These are phyloP conservation scores for Porites cylindrica DNA, from an alignment of 92 coral and sea anemone species.

Conservation along the genomic window DNA sequence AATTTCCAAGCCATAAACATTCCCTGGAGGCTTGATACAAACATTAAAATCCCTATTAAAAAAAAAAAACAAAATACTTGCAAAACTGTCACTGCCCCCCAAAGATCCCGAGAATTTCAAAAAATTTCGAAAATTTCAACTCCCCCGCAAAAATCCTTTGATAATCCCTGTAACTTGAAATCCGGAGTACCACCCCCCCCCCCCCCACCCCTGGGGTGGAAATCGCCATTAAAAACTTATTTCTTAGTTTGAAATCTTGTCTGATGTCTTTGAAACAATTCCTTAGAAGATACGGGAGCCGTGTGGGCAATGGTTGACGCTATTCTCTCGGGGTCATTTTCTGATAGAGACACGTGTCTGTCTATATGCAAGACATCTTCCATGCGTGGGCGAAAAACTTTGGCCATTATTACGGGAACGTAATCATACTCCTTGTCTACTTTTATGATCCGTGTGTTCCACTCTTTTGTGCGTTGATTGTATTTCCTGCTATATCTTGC, in stretches of 20 bases:
- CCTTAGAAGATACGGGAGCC: constrained; percentile 11
- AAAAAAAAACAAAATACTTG: no score
- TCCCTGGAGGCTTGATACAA: no score
- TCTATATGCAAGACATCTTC: constrained; percentile 27
- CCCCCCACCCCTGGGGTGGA: no score
- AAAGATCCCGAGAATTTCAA: no score
- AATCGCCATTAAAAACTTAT: background rate
- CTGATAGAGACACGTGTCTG: constrained; percentile 27
- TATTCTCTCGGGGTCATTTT: constrained; percentile 36
- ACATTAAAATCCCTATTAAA: no score
- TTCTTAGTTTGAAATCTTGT: constrained; percentile 15
- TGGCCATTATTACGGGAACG: constrained; percentile 51
- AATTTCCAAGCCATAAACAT: no score
- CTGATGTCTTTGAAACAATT: constrained; percentile 26
- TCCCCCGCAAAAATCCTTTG: no score
- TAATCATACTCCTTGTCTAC: constrained; percentile 46
- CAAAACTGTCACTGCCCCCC: no score
- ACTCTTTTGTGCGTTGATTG: constrained; percentile 44
- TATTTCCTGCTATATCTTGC: constrained; percentile 34
- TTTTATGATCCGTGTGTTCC: constrained; percentile 44
- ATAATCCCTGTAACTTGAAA: no score
- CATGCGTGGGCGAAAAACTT: constrained; percentile 25
- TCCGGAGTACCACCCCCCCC: no score
- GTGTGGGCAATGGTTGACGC: constrained; percentile 44
- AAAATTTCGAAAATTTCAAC: no score